phyloP scores from a whole-genome alignment of 1,140 invertebrate genomes.

The Drosophila obscura region DNA sequence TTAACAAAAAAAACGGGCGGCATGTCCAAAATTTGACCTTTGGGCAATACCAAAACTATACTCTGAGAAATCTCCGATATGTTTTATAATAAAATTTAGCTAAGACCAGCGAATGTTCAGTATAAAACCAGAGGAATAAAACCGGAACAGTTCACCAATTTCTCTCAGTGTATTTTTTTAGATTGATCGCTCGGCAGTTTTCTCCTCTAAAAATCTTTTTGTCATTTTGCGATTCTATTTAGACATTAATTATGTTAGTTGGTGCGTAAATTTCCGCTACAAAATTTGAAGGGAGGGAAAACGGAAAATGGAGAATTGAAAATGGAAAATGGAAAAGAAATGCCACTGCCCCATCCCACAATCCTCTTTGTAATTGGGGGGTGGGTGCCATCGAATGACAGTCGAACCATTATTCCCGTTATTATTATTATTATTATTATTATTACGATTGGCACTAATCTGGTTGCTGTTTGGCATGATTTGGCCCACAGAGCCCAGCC shows the following conservation, averaged over 20 bases:
- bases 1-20: slow-evolving; percentile 18
- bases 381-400: slow-evolving; percentile 38
- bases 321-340: slow-evolving; percentile 12
- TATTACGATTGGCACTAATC: slow-evolving; percentile 68
- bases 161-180: slow-evolving; percentile 4
- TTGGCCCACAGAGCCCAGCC: slow-evolving; percentile 59
- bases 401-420: slow-evolving; percentile 52
- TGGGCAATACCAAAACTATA: slow-evolving; percentile 25
- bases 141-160: not conserved
- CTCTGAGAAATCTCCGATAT: not conserved
- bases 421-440: slow-evolving; percentile 40
- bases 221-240: slow-evolving; percentile 49
- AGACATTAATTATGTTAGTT: slow-evolving; percentile 61
- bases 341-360: not conserved
- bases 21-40: slow-evolving; percentile 48
- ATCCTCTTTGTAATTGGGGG: slow-evolving; percentile 11
- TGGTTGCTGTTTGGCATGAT: slow-evolving; percentile 59
- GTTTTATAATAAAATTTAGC: not conserved
- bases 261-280: slow-evolving; percentile 56
- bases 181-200: not conserved
- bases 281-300: slow-evolving; percentile 18
- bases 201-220: slow-evolving; percentile 18
- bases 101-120: no score
- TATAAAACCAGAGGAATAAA: no score
- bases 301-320: slow-evolving; percentile 12